These are phyloP conservation scores for Amphiprion ocellaris DNA, from an alignment of 2,113 vertebrate genomes.

Conservation along the genomic window DNA sequence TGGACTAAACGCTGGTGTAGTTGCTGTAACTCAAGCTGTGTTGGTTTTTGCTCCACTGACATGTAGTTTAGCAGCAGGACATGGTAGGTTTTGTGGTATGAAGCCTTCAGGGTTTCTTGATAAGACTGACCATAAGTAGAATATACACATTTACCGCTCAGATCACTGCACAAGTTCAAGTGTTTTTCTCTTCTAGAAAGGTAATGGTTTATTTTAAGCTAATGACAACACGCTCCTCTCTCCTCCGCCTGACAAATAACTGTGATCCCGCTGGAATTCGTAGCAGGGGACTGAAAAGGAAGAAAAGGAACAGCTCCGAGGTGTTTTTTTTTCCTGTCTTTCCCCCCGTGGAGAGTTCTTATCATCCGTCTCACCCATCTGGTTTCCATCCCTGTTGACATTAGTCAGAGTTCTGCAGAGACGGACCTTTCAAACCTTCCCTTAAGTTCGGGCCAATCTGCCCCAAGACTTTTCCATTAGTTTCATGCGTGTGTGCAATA, in stretches of 20 bases:
- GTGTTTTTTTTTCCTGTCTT: slow-evolving; percentile 35
- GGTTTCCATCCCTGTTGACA: slow-evolving; percentile 68
- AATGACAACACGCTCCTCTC: too few species aligned
- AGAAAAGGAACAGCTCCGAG: slow-evolving; percentile 45
- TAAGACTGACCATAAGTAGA: slow-evolving; percentile 8
- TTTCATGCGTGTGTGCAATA: background rate
- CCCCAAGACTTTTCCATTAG: slow-evolving; percentile 8
- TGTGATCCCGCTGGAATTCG: slow-evolving; percentile 21
- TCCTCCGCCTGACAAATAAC: too few species aligned
- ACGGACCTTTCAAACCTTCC: slow-evolving; percentile 23
- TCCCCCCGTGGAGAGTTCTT: slow-evolving; percentile 50
- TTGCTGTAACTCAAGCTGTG: slow-evolving; percentile 7
- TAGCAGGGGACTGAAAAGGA: slow-evolving; percentile 18
- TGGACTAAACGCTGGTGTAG: background rate
- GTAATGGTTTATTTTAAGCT: too few species aligned
- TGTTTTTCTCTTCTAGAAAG: background rate
- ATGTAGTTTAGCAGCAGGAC: slow-evolving; percentile 29
- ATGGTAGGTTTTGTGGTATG: slow-evolving; percentile 8
- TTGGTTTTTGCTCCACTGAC: slow-evolving; percentile 7
- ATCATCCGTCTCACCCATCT: slow-evolving; percentile 71
- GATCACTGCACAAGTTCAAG: slow-evolving; percentile 6
- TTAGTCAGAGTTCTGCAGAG: slow-evolving; percentile 46
- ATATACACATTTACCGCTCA: background rate
- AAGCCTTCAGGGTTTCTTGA: background rate
- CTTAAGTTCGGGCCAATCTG: slow-evolving; percentile 4